phyloP scores from a whole-genome alignment of 2,888 invertebrate genomes.

The Candidula unifasciata region DNA sequence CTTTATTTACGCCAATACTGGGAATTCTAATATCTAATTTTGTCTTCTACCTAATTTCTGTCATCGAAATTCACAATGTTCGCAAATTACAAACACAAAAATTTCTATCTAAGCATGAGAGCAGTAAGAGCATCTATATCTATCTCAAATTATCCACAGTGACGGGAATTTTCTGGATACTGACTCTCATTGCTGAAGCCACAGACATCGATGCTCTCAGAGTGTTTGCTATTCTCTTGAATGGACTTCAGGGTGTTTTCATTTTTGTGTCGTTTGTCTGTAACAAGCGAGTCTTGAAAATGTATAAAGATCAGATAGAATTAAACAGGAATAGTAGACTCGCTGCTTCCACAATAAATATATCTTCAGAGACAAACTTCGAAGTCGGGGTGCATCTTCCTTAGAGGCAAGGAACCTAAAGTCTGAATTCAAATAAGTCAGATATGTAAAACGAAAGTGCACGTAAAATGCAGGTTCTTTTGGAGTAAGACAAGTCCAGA shows the following conservation, averaged over 20 bases:
- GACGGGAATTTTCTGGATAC: constrained; percentile 21
- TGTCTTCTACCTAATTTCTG: neutral
- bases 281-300: constrained; percentile 9
- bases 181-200: neutral
- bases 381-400: too few species aligned
- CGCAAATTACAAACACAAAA: neutral
- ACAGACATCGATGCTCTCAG: neutral
- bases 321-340: too few species aligned
- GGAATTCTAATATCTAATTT: constrained; percentile 6
- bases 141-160: constrained; percentile 27
- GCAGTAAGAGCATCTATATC: neutral
- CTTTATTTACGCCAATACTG: neutral
- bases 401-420: too few species aligned
- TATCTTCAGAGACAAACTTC: too few species aligned
- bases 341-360: neutral
- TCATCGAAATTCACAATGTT: constrained; percentile 2
- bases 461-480: too few species aligned
- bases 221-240: constrained; percentile 12
- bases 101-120: neutral
- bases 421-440: too few species aligned
- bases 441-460: too few species aligned
- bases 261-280: constrained; percentile 28
- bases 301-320: too few species aligned
- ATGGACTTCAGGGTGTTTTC: constrained; percentile 22
- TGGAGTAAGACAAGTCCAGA: too few species aligned